Conservation (phyloP, 1,140 invertebrate species). For the Popillia japonica region DNA sequence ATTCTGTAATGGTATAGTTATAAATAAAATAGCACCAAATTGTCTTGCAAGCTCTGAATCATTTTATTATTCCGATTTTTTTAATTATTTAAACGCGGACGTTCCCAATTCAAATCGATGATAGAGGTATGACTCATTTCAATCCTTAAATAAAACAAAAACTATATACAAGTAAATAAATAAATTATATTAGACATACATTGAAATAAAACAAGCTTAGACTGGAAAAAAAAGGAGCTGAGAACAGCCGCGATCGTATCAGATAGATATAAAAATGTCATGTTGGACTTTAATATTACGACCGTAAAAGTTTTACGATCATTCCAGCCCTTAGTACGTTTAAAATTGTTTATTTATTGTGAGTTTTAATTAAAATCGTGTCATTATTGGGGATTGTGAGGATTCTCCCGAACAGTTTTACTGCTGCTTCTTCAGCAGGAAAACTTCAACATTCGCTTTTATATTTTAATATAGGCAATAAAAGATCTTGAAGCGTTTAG, state of each 20-base stretch:
- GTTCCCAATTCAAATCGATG: background rate
- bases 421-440: background rate
- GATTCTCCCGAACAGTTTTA: background rate
- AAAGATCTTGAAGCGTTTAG: background rate
- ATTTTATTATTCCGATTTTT: background rate
- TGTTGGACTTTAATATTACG: slow-evolving; percentile 46
- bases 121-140: background rate
- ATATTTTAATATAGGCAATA: background rate
- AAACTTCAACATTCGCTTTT: background rate
- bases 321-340: background rate
- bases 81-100: background rate
- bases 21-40: too few relatives aligned
- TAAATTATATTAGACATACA: background rate
- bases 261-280: slow-evolving; percentile 42
- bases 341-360: slow-evolving; percentile 37
- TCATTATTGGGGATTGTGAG: slow-evolving; percentile 37
- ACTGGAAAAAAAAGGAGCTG: background rate
- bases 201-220: background rate
- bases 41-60: too few relatives aligned
- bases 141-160: background rate
- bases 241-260: background rate
- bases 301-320: slow-evolving; percentile 22
- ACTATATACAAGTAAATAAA: too few relatives aligned
- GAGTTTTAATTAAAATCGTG: slow-evolving; percentile 39
- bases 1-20: too few relatives aligned